phyloP scores from a whole-genome alignment of 1,140 invertebrate species.

The Thereuonema tuberculata region DNA sequence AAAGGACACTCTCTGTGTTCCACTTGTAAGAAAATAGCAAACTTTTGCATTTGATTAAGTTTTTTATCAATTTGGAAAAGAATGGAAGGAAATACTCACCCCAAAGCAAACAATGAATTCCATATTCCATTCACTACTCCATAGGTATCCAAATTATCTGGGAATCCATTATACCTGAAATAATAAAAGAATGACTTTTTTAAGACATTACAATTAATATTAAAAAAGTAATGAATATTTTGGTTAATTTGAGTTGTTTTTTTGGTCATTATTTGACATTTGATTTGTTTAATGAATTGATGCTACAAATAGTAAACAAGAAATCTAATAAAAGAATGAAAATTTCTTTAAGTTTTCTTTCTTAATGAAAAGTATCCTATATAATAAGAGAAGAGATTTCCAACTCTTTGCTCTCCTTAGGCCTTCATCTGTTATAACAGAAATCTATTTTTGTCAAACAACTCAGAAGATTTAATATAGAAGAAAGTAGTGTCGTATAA shows the following conservation, averaged over 20 bases:
- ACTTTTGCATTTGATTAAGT: not conserved
- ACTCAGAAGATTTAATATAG: no score
- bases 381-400: no score
- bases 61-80: not conserved
- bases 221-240: not conserved
- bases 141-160: constrained; percentile 65
- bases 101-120: constrained; percentile 70
- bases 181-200: constrained; percentile 4
- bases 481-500: no score
- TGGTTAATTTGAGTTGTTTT: constrained; percentile 19
- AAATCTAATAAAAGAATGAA: no score
- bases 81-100: constrained; percentile 23
- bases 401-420: no score
- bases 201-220: not conserved
- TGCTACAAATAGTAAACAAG: no score
- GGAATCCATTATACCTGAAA: constrained; percentile 50
- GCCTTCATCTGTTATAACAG: no score
- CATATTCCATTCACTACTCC: constrained; percentile 68
- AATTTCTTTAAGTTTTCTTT: no score
- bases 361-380: no score
- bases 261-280: no score
- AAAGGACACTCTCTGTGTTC: not conserved
- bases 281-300: no score
- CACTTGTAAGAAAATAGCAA: not conserved
- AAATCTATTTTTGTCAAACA: no score